Base-by-base conservation (phyloP, 2,888 invertebrate species). In the Tortrix viridana region DNA sequence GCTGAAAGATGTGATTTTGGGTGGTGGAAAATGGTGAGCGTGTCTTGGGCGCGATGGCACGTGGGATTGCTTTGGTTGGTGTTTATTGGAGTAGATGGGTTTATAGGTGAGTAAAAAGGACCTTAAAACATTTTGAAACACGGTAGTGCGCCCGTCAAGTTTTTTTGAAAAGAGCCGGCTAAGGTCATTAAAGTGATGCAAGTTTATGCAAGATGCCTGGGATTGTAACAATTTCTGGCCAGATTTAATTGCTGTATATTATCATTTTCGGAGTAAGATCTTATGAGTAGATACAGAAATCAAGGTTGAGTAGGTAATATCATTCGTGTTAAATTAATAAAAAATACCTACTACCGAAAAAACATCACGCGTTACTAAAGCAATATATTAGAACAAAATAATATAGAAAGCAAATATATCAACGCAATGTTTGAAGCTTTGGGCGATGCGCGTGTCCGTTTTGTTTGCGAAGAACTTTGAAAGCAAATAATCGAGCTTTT, bases 1-100 rank as follows among this genome's bases (percentile, higher is more conserved):
- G 88, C 74, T 77, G 69, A 74, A 83, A 79, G 81, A 88, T 87
- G 86, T 86, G 86, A 87, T 73, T 77, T 86, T 69, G 84, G 87
- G 32, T 32, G 32, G 32, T 32, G 32, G 83, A 91, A 86, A 87
- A 91, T 91, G 91, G 81, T 90, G 86, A 89, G 73, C 75, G 84
- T 80, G 81, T 81, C 74, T 73, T 73, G 75, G 68, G 79, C 80
- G 79, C 81, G 79, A 85, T 89, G 84, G 77, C 80, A 78, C 68
- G 74, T 81, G 70, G 88, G 86, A 84, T 87, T 88, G 77, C 79
- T 87, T 76, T 86, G 81, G 79, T 73, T 76, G 71, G 71, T 85
- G 69, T 79, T 75, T 67, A 67, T 80, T 57, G 74, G 74, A 47
- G 85, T 84, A 56, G 82, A 84, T 73, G 90, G 90, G 71, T 83